Conservation (phyloP, 2,797 vertebrate species). For the Muscicapa comitata region DNA sequence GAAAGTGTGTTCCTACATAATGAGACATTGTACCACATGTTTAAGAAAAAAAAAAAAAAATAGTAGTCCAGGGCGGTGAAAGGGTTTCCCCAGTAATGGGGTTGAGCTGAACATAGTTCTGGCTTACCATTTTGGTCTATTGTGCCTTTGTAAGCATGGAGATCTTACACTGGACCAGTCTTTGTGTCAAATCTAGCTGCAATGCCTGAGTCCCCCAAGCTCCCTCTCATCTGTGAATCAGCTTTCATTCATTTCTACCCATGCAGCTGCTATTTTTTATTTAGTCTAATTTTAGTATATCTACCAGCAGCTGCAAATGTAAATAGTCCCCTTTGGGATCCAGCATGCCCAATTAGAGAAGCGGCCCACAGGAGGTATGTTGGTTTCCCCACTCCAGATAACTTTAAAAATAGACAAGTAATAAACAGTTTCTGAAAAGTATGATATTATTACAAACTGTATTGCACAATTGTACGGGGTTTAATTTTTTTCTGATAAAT, state of each 20-base stretch:
- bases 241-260: conserved; percentile 7
- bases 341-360: fast-evolving
- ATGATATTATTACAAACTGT: neutral
- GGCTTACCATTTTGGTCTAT: conserved; percentile 37
- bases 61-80: neutral
- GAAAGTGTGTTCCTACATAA: conserved; percentile 61
- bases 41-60: neutral
- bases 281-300: conserved; percentile 49
- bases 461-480: neutral
- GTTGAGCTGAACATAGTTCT: conserved; percentile 31
- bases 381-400: neutral
- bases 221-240: conserved; percentile 9
- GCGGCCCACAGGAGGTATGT: neutral
- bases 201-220: neutral
- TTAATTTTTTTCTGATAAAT: neutral
- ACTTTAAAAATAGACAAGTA: neutral
- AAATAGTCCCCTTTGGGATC: conserved; percentile 21
- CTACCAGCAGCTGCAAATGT: conserved; percentile 46
- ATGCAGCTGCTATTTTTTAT: conserved; percentile 51
- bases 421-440: neutral
- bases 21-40: conserved; percentile 54
- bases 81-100: conserved; percentile 39
- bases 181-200: conserved; percentile 43
- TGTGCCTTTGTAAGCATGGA: neutral
- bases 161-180: conserved; percentile 32